These are phyloP conservation scores for Heliopora coerulea DNA, from an alignment of 92 coral and sea anemone genomes.

Conservation along the genomic window DNA sequence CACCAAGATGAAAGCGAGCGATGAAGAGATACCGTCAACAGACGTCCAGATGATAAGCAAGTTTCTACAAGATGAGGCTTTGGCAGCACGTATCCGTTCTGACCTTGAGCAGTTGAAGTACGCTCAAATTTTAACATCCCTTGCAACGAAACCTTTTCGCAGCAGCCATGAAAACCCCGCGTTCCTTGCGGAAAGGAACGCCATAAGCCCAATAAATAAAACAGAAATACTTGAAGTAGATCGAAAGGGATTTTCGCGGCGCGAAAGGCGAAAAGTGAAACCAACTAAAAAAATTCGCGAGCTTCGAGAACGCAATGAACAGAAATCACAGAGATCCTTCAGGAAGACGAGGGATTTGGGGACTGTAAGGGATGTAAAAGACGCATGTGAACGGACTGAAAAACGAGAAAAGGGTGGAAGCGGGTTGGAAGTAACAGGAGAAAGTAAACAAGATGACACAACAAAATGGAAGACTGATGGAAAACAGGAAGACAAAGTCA, in stretches of 20 bases:
- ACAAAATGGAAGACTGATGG: neutral
- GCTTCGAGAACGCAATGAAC: constrained; percentile 4
- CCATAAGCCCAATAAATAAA: neutral
- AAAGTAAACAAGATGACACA: neutral
- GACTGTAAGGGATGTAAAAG: neutral
- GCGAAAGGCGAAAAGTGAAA: constrained; percentile 24
- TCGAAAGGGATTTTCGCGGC: neutral
- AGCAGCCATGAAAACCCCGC: neutral
- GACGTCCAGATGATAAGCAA: neutral
- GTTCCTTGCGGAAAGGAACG: neutral
- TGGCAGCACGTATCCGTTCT: constrained; percentile 1
- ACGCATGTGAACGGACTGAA: neutral
- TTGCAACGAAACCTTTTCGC: constrained; percentile 6
- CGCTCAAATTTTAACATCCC: constrained; percentile 36
- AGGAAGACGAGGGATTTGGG: neutral
- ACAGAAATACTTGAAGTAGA: neutral
- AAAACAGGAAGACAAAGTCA: neutral
- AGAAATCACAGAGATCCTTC: neutral
- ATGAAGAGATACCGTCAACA: neutral
- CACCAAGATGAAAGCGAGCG: neutral
- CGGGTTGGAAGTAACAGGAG: neutral
- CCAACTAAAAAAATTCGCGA: constrained; percentile 34
- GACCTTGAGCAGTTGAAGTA: constrained; percentile 36
- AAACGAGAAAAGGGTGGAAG: neutral
- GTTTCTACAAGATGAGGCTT: constrained; percentile 11